Evolutionary conservation across 2,888 invertebrate species (phyloP).

Genomic region (Drosophila trichaetosa): DNA sequence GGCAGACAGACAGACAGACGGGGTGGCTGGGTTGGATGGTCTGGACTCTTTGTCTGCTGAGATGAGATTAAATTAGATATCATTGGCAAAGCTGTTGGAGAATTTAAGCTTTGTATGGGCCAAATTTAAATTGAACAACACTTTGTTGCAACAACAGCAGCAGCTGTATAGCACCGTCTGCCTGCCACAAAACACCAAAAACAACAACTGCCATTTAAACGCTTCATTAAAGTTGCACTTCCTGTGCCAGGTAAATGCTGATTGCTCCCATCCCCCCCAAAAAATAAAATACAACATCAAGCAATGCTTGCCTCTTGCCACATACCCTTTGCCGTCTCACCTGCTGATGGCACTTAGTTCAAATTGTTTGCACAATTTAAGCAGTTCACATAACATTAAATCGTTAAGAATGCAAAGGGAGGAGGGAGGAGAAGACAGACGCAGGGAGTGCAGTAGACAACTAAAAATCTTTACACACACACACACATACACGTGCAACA

Average conservation of each 20-base stretch:
- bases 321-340: constrained; percentile 19
- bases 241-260: constrained; percentile 54
- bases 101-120: constrained; percentile 4
- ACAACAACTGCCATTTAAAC: constrained; percentile 57
- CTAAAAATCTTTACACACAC: constrained; percentile 54
- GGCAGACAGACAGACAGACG: constrained; percentile 2
- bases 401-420: constrained; percentile 65
- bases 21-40: background rate
- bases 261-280: constrained; percentile 20
- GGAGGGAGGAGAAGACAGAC: background rate
- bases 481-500: constrained; percentile 51
- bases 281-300: constrained; percentile 58
- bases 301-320: constrained; percentile 53
- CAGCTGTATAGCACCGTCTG: constrained; percentile 26
- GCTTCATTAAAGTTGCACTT: constrained; percentile 81
- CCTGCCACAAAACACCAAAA: constrained; percentile 11
- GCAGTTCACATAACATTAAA: constrained; percentile 81
- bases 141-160: constrained; percentile 8
- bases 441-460: constrained; percentile 25
- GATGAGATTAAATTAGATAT: constrained; percentile 48
- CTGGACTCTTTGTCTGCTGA: constrained; percentile 34
- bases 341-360: constrained; percentile 70
- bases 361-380: constrained; percentile 81
- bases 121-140: constrained; percentile 19
- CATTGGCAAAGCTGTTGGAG: constrained; percentile 7